These are phyloP conservation scores for Musca vetustissima DNA, from an alignment of 1,140 invertebrate genomes.

Conservation along the genomic window DNA sequence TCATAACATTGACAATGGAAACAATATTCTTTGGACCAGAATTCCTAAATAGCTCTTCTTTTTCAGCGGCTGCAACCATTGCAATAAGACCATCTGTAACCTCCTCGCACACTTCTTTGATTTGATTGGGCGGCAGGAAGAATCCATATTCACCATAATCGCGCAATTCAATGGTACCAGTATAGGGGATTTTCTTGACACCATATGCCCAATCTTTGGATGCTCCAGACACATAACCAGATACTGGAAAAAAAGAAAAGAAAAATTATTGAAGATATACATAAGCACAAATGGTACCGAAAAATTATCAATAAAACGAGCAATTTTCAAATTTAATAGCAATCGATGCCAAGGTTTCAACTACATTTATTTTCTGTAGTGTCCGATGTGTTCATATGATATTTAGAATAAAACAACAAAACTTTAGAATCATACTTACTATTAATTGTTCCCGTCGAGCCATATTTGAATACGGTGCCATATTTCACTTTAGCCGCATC, in stretches of 20 bases:
- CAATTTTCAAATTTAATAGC: too few relatives aligned
- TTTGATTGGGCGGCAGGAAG: constrained; percentile 78
- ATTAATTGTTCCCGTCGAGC: constrained; percentile 59
- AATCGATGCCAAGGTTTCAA: too few relatives aligned
- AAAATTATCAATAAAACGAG: too few relatives aligned
- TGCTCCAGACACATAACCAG: constrained; percentile 59
- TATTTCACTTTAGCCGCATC: constrained; percentile 56
- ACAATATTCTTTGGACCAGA: background rate
- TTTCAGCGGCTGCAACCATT: constrained; percentile 63
- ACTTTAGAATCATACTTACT: constrained; percentile 64
- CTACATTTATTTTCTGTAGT: too few relatives aligned
- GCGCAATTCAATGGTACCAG: constrained; percentile 63
- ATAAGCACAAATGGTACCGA: too few relatives aligned
- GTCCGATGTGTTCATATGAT: too few relatives aligned
- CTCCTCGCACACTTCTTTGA: constrained; percentile 78
- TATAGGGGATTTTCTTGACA: constrained; percentile 62
- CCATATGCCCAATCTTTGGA: constrained; percentile 71
- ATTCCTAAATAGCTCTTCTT: constrained; percentile 39
- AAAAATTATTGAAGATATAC: too few relatives aligned
- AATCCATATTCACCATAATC: constrained; percentile 86
- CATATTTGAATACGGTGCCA: constrained; percentile 60
- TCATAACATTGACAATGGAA: background rate
- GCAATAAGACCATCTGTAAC: constrained; percentile 77
- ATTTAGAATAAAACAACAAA: too few relatives aligned
- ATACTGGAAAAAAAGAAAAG: background rate